Conservation (phyloP, 1,140 invertebrate genomes). For the Drosophila jambulina region DNA sequence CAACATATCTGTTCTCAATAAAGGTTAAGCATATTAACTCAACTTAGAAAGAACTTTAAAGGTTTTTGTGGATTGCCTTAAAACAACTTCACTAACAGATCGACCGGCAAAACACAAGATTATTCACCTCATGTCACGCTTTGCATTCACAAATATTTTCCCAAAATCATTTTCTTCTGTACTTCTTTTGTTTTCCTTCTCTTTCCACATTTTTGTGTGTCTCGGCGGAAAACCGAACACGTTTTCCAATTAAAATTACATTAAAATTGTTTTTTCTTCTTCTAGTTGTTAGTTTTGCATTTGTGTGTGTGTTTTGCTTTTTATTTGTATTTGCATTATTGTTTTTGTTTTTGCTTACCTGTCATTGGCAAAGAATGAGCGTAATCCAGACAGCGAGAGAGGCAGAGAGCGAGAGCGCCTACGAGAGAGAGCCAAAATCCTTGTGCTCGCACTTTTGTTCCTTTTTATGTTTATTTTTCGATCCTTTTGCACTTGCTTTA, state of each 20-base stretch:
- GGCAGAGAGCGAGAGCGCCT: background rate
- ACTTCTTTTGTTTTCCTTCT: background rate
- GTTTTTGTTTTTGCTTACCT: constrained; percentile 40
- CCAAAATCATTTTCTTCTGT: constrained; percentile 1
- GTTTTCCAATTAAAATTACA: constrained; percentile 47
- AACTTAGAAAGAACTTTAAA: background rate
- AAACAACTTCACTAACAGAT: constrained; percentile 24
- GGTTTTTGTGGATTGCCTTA: too few species aligned
- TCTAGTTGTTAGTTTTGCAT: constrained; percentile 18
- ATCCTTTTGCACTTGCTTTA: constrained; percentile 25
- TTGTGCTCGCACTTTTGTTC: constrained; percentile 29
- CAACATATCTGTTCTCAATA: background rate
- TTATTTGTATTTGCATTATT: constrained; percentile 1
- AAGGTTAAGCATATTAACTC: background rate
- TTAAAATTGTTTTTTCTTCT: constrained; percentile 32
- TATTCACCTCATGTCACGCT: background rate
- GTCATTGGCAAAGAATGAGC: constrained; percentile 34
- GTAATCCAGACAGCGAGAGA: constrained; percentile 12
- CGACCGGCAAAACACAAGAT: constrained; percentile 14
- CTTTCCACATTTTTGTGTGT: constrained; percentile 32
- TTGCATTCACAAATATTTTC: constrained; percentile 1
- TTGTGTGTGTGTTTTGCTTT: background rate
- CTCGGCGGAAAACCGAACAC: constrained; percentile 22
- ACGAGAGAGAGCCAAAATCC: constrained; percentile 22
- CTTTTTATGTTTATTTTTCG: constrained; percentile 5